Evolutionary conservation across 1,140 invertebrate genomes (phyloP), one percentile per base, ranked within the genome.

Genomic region (Brachionus rotundiformis): DNA sequence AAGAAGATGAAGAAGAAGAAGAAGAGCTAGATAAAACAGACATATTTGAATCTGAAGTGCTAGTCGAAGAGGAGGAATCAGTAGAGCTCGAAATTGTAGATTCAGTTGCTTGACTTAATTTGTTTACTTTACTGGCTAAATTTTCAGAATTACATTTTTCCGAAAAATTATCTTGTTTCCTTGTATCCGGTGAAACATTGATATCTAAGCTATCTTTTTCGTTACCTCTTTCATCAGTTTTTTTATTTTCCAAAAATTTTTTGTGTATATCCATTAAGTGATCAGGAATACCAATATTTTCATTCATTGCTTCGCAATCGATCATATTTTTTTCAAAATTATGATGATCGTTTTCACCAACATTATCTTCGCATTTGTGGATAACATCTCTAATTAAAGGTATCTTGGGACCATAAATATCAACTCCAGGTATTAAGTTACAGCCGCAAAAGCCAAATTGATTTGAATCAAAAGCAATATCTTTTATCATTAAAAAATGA

Each of bases 381-480:
- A 10, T 36, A 16, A 68, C 63, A 16, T 68, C 29, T 36, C 33
- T 68, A 16, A 68, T 68, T 68, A 68, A 41, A 36, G 63, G 63
- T 31, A 7, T 2, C 3, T 68, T 68, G 4, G 23, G 1, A 10
- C 16, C 31, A 19, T 16, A n/a, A 36, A n/a, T 33, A 16, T 54
- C 47, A 54, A 54, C 6, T 54, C 8, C 47, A 54, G 63, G 6
- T 31, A 68, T 31, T 33, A 68, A 68, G 36, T 8, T 68, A 68
- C 63, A 68, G 36, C 36, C 19, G 11, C 63, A 68, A 68, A 68
- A 36, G 7, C 63, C 63, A 68, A 33, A 68, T 36, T 68, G 63
- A 13, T 68, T 33, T 3, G 11, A 36, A 36, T 68, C 63, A 36
- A 19, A 33, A n/a, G 13, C 33, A 19, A 68, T 36, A 23, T 68